These are phyloP conservation scores for Tillus elongatus DNA, from an alignment of 2,888 invertebrate species.

Conservation along the genomic window DNA sequence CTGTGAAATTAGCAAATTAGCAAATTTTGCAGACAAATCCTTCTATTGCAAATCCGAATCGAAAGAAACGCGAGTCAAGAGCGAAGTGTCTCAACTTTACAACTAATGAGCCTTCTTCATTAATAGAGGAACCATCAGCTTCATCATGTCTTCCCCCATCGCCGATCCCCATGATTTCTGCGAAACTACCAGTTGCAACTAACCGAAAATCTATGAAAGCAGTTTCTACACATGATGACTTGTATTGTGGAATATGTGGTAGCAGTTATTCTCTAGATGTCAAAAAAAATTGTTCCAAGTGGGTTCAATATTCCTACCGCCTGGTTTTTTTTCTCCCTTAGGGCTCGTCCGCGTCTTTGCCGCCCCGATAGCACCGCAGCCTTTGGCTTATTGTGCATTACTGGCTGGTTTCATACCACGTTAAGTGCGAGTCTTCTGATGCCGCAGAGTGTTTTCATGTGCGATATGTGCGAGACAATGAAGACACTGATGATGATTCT, in stretches of 20 bases:
- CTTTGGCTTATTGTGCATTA: too few relatives aligned
- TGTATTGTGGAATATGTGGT: neutral
- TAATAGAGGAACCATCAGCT: constrained; percentile 3
- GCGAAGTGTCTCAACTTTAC: constrained; percentile 4
- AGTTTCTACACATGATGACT: constrained; percentile 4
- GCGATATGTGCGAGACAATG: constrained; percentile 3
- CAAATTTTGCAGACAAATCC: too few relatives aligned
- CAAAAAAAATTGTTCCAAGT: too few relatives aligned
- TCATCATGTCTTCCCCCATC: constrained; percentile 2
- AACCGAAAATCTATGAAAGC: neutral
- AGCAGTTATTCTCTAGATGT: constrained; percentile 4
- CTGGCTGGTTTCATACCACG: constrained; percentile 2
- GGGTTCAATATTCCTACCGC: too few relatives aligned
- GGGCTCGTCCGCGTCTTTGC: too few relatives aligned
- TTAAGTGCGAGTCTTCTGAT: constrained; percentile 2
- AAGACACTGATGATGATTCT: constrained; percentile 4
- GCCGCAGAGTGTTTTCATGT: neutral
- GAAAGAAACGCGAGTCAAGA: constrained; percentile 3
- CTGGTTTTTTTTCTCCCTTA: too few relatives aligned
- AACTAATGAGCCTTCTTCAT: too few relatives aligned
- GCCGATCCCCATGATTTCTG: constrained; percentile 4
- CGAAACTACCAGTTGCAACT: constrained; percentile 2
- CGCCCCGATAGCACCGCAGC: too few relatives aligned
- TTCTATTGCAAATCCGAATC: too few relatives aligned
- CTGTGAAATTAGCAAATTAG: too few relatives aligned